Percentiles rank a stretch among this genome's conserved stretches.
These are phyloP conservation scores for Coptotermes formosanus DNA, from an alignment of 1,140 invertebrate genomes.

Conservation along the genomic window DNA sequence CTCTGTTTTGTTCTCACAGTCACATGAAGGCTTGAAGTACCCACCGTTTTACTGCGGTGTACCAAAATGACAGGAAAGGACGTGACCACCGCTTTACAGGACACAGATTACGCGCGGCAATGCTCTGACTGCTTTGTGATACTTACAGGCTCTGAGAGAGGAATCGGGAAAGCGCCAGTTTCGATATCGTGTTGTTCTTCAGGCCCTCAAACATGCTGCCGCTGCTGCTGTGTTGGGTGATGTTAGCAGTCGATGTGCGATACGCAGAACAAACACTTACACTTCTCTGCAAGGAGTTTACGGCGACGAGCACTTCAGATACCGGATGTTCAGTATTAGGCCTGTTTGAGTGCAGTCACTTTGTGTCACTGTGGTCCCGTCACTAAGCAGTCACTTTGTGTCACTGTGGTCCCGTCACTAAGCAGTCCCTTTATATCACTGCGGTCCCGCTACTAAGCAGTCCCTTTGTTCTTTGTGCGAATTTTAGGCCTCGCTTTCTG, in stretches of 20 bases:
- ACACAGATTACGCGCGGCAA: no score
- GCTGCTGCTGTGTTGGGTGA: constrained; percentile 30
- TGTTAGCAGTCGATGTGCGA: background rate
- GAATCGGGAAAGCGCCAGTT: constrained; percentile 67
- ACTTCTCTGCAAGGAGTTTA: background rate
- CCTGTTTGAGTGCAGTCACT: background rate
- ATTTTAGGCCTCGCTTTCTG: background rate
- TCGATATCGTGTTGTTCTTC: constrained; percentile 68
- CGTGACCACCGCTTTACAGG: no score
- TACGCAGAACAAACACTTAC: background rate
- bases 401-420: no score
- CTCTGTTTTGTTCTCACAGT: no score
- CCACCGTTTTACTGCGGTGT: no score
- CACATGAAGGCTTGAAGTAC: no score
- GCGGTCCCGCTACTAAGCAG: background rate
- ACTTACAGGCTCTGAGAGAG: constrained; percentile 73
- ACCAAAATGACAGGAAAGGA: no score
- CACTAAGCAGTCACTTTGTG: background rate
- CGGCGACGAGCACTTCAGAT: background rate
- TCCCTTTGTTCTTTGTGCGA: background rate
- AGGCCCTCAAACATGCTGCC: constrained; percentile 66
- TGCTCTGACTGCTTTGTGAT: constrained; percentile 31
- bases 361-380: background rate
- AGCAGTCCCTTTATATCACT: background rate
- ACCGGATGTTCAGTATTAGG: background rate